Evolutionary conservation across 1,140 invertebrate genomes (phyloP), one percentile per base, ranked within the genome.

Genomic region (Adelges cooleyi): DNA sequence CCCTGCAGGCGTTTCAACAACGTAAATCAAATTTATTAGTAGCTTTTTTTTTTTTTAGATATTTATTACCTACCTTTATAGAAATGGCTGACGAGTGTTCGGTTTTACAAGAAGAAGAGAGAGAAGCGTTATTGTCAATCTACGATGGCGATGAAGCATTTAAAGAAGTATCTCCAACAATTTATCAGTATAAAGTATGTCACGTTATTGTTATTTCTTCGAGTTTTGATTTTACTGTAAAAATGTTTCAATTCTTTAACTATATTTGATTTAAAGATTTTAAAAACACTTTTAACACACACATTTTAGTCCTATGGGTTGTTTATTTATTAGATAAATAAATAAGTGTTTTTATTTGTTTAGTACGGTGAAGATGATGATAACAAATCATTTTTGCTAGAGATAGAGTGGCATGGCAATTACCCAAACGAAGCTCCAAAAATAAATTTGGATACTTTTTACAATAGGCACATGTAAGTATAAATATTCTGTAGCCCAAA

Each of bases 131-230:
- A 56, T 79, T 82, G 68, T 94, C 92, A 10, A 97, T 97, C 71
- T 97, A 95, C 78, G 92, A 95, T 71, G 92, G 92, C 17, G 93
- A 96, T 78, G 75, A 81, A 20, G 82, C 82, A 67, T 97, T 95
- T 72, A 92, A 90, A 74, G 81, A 90, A 77, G 74, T 92, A 23
- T 81, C 84, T 72, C 70, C 80, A 13, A 87, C 80, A 29, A 85
- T 82, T 38, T 95, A 88, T 79, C 91, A 94, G 72, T 95, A 95
- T 73, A 95, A 94, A 82, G 92, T 94, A 78, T 73, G 44, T 67
- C 25, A 40, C 27, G 38, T 67, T n/a, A 6, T 18, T 23, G 46
- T 54, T n/a, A 33, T 33, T 33, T 46, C 50, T 4, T 42, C 48
- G 15, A 27, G 29, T 18, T 36, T 42, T 50, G 42, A 46, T 48